Evolutionary conservation across 1,140 invertebrate species (phyloP).

Genomic region (Portunus trituberculatus): DNA sequence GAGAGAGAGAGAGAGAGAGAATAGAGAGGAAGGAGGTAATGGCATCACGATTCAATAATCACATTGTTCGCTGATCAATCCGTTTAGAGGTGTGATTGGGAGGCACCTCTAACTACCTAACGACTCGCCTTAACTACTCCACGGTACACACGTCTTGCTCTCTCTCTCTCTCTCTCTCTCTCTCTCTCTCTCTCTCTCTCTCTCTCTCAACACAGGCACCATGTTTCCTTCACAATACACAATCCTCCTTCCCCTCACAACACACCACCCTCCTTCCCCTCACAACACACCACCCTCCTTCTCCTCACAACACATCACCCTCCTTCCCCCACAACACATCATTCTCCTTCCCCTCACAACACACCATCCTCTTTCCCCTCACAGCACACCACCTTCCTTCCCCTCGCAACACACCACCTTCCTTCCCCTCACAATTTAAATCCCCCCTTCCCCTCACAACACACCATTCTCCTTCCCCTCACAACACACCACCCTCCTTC

Average conservation of each 20-base stretch:
- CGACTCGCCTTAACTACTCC: not conserved
- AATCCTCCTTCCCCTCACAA: not conserved
- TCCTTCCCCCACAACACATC: not conserved
- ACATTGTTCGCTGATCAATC: slow-evolving; percentile 52
- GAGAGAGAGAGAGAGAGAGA: slow-evolving; percentile 32
- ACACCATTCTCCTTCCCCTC: not conserved
- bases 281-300: not conserved
- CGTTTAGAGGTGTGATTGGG: slow-evolving; percentile 44
- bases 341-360: not conserved
- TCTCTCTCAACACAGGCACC: not conserved
- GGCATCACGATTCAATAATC: slow-evolving; percentile 59
- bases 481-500: not conserved
- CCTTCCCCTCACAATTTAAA: not conserved
- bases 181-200: slow-evolving; percentile 20
- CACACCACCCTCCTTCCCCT: not conserved
- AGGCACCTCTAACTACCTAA: slow-evolving; percentile 45
- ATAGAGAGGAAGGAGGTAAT: not conserved
- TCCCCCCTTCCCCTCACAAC: not conserved
- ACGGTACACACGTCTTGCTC: not conserved
- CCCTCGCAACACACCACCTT: not conserved
- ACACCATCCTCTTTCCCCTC: not conserved
- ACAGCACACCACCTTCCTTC: not conserved
- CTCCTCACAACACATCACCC: not conserved
- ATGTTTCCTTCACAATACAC: not conserved
- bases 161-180: not conserved